Percentiles rank a stretch among this genome's conserved stretches.
These are phyloP conservation scores for Andrena praecox DNA, from an alignment of 2,888 invertebrate genomes.

Conservation along the genomic window DNA sequence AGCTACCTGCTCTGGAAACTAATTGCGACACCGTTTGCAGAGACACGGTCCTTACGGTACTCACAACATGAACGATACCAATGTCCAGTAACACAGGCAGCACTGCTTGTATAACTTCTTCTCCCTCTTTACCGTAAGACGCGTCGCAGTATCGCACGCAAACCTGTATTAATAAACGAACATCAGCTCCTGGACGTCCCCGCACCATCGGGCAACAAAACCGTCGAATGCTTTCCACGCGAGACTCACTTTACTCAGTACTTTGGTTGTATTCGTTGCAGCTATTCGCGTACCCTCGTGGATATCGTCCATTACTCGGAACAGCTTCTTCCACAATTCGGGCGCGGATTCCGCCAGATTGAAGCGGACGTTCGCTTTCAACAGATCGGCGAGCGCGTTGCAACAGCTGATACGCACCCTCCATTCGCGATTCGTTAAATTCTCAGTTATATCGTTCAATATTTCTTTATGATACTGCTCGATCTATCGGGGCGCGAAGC, in stretches of 20 bases:
- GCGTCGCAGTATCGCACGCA: conserved; percentile 90
- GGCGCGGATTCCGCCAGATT: conserved; percentile 83
- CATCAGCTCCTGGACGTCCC: background rate
- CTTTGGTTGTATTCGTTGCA: conserved; percentile 90
- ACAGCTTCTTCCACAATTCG: conserved; percentile 92
- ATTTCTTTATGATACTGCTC: conserved; percentile 94
- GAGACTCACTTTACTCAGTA: conserved; percentile 89
- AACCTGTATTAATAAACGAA: conserved; percentile 85
- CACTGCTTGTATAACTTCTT: conserved; percentile 90
- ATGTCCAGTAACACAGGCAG: conserved; percentile 92
- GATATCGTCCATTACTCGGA: conserved; percentile 97
- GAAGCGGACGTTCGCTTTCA: conserved; percentile 84
- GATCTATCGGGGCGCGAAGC: conserved; percentile 86
- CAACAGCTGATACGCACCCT: conserved; percentile 96
- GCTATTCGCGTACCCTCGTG: conserved; percentile 94
- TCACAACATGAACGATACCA: conserved; percentile 92
- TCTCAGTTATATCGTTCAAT: conserved; percentile 91
- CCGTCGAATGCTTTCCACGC: background rate
- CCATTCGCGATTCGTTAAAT: conserved; percentile 94
- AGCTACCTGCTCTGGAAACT: conserved; percentile 92
- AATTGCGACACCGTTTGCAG: conserved; percentile 94
- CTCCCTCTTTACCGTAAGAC: conserved; percentile 90
- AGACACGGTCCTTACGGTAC: conserved; percentile 92
- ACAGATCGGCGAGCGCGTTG: conserved; percentile 93
- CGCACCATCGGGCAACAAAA: too few relatives aligned